These are phyloP conservation scores for Aphyosemion australe DNA, from an alignment of 2,113 vertebrate species.

Conservation along the genomic window DNA sequence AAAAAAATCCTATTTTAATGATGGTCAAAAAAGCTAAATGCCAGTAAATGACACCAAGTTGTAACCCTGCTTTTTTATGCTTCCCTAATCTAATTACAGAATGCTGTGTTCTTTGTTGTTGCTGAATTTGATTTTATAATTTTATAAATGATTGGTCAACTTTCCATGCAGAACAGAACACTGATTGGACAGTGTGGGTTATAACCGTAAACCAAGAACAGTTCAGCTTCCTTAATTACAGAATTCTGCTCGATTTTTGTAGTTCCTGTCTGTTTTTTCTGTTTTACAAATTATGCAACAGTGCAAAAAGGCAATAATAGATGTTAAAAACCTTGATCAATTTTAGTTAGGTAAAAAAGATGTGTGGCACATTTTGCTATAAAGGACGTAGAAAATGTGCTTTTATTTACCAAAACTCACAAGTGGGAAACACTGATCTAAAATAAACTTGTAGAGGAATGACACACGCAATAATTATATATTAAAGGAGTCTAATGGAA, in stretches of 20 bases:
- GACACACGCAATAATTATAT: constrained; percentile 73
- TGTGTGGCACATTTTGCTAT: constrained; percentile 22
- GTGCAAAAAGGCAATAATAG: constrained; percentile 27
- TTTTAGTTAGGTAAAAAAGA: too few species aligned
- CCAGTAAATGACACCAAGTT: constrained; percentile 11
- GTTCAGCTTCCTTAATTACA: constrained; percentile 71
- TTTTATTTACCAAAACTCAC: constrained; percentile 53
- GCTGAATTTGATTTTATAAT: constrained; percentile 77
- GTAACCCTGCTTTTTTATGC: constrained; percentile 43
- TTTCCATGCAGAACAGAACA: constrained; percentile 78
- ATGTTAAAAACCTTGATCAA: constrained; percentile 8
- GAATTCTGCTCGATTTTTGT: constrained; percentile 52
- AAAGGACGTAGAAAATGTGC: constrained; percentile 32
- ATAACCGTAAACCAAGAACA: constrained; percentile 66
- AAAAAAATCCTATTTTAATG: neutral
- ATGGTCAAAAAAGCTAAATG: too few species aligned
- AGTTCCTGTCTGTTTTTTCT: constrained; percentile 44
- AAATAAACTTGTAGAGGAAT: constrained; percentile 71
- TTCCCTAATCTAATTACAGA: constrained; percentile 63
- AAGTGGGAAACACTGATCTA: constrained; percentile 58
- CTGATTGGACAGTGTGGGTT: constrained; percentile 80
- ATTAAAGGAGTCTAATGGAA: constrained; percentile 75
- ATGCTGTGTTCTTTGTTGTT: constrained; percentile 60
- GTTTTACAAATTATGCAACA: constrained; percentile 45
- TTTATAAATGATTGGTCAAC: constrained; percentile 78